Evolutionary conservation across 30 jellyfish, hydroid and myxozoan genomes (phyloP), one percentile per base, ranked within the genome.

Genomic region (Clytia hemisphaerica): DNA sequence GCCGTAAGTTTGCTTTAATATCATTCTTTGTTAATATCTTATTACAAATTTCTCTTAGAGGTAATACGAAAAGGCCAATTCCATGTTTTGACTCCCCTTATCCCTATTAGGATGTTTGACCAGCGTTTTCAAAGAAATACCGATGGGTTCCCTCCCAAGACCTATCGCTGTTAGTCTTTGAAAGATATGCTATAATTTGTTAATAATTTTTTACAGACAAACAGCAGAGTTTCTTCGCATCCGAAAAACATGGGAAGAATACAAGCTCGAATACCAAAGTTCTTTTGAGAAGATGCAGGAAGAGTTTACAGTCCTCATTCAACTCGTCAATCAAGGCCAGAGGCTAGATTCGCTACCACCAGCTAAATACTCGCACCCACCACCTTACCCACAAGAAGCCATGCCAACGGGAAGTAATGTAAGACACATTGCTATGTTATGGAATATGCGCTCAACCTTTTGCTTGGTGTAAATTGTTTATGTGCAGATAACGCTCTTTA

Each of bases 331-430:
- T 33, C 37, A 61, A 28, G 95, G 95, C 45, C 48, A 61, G 26
- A 80, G 93, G 37, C 66, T 84, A 61, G 89, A 76, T 32, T 74
- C 71, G 3, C 36, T 79, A 31, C 83, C 77, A 4, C 89, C 95
- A 6, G 72, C 87, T 24, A 64, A 33, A 33, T 61, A 76, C 10
- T 78, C 89, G 6, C 67, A 45, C 19, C 67, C 66, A 18, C 95
- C 95, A 6, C 75, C 83, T 14, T 34, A 74, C 27, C 95, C 95
- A 25, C 80, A n/a, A n/a, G n/a, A n/a, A n/a, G n/a, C n/a, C n/a
- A n/a, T n/a, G n/a, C n/a, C n/a, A n/a, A n/a, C n/a, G n/a, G n/a
- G n/a, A n/a, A n/a, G n/a, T n/a, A n/a, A n/a, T n/a, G n/a, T n/a
- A n/a, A n/a, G n/a, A n/a, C n/a, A n/a, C n/a, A n/a, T n/a, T n/a